Percentiles rank a stretch among this genome's conserved stretches.
phyloP scores from a whole-genome alignment of 2,888 invertebrate species.

The Erebia ligea region DNA sequence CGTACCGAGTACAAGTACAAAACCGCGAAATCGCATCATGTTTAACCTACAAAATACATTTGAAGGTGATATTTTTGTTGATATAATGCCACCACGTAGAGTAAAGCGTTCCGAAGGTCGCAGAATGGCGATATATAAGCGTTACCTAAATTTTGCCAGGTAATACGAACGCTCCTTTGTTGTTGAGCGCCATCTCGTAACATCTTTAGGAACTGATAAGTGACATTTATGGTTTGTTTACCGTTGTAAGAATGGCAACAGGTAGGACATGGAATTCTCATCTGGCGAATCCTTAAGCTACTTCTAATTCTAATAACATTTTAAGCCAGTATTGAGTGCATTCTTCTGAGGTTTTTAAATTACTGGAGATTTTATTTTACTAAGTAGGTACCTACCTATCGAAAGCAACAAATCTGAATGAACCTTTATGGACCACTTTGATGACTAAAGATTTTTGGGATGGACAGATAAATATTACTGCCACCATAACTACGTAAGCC shows the following conservation, averaged over 20 bases:
- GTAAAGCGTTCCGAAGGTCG: conserved; percentile 46
- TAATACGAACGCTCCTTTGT: conserved; percentile 52
- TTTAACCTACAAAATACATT: conserved; percentile 83
- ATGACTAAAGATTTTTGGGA: too few relatives aligned
- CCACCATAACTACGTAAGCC: too few relatives aligned
- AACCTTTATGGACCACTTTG: too few relatives aligned
- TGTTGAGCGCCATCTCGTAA: conserved; percentile 68
- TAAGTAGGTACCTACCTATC: too few relatives aligned
- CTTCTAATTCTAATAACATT: not conserved
- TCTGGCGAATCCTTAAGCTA: conserved; percentile 53
- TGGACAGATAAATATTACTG: too few relatives aligned
- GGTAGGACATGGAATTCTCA: conserved; percentile 22
- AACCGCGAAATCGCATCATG: conserved; percentile 76
- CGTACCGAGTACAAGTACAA: conserved; percentile 63
- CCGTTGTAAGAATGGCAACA: conserved; percentile 32
- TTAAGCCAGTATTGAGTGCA: too few relatives aligned
- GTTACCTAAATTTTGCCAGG: conserved; percentile 60
- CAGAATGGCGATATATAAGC: conserved; percentile 42
- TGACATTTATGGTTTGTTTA: conserved; percentile 35
- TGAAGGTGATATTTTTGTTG: conserved; percentile 84
- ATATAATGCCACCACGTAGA: conserved; percentile 64
- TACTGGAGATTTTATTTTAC: too few relatives aligned
- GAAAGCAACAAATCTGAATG: too few relatives aligned
- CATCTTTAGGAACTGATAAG: conserved; percentile 23
- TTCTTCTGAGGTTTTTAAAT: too few relatives aligned